Evolutionary conservation across 2,113 vertebrate species (phyloP).

Genomic region (Eurystomus gularis): DNA sequence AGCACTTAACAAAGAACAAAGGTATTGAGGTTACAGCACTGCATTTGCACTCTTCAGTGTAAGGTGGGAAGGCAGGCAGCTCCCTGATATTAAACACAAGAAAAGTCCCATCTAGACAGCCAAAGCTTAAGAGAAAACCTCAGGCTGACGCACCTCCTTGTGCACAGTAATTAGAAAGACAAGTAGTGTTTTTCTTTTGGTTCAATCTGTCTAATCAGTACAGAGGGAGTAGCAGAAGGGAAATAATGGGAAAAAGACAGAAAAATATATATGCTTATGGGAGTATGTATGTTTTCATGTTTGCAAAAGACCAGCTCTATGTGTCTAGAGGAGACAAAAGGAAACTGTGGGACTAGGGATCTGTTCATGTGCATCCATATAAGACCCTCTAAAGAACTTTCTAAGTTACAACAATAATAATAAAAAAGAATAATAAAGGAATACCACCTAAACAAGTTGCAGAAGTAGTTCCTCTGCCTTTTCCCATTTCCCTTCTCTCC

Average conservation of each 20-base stretch:
- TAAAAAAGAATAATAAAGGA: background rate
- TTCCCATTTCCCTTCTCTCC: background rate
- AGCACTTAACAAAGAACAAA: background rate
- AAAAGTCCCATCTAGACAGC: background rate
- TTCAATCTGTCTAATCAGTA: background rate
- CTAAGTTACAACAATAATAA: background rate
- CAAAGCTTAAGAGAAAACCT: conserved; percentile 26
- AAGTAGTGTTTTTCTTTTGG: conserved; percentile 16
- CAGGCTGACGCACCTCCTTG: background rate
- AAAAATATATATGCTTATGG: background rate
- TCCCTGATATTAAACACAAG: background rate
- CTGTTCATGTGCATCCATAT: background rate
- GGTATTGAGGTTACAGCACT: background rate
- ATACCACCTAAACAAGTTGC: background rate
- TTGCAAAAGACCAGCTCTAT: background rate
- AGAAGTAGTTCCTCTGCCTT: background rate
- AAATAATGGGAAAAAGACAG: background rate
- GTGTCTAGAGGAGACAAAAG: background rate
- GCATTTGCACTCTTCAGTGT: background rate
- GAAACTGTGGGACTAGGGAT: background rate
- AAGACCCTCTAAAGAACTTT: background rate
- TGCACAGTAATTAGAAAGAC: conserved; percentile 52
- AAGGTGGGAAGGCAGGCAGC: conserved; percentile 2
- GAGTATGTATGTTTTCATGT: background rate
- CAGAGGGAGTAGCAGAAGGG: background rate